Evolutionary conservation across 2,888 invertebrate genomes (phyloP).

Genomic region (Oligia fasciuncula): DNA sequence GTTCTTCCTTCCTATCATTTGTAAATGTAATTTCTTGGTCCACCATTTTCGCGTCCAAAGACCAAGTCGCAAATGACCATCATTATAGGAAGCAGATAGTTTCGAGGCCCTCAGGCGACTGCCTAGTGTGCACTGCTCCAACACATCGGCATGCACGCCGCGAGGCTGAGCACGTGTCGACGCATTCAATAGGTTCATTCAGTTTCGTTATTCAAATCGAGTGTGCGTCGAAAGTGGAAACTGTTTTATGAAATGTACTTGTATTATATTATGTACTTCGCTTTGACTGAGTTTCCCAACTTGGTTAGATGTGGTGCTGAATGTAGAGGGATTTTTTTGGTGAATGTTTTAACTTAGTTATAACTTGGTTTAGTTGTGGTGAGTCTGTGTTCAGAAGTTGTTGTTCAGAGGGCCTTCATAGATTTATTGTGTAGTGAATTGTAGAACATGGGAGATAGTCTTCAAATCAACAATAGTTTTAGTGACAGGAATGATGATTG

Average conservation of each 20-base stretch:
- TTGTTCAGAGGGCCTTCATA: not conserved
- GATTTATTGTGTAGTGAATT: not conserved
- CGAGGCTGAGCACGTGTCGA: slow-evolving; percentile 55
- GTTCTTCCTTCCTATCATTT: not conserved
- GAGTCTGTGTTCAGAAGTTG: not conserved
- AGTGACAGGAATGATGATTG: no score
- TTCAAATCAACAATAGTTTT: not conserved
- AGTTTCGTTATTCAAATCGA: slow-evolving; percentile 68
- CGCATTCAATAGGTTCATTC: slow-evolving; percentile 68
- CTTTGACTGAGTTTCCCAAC: slow-evolving; percentile 53
- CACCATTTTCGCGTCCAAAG: not conserved
- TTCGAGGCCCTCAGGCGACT: slow-evolving; percentile 11
- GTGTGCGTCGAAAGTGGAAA: slow-evolving; percentile 69
- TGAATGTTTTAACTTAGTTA: not conserved
- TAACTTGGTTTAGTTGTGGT: not conserved
- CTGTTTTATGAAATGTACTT: slow-evolving; percentile 63
- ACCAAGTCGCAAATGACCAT: not conserved
- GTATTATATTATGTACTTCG: slow-evolving; percentile 30
- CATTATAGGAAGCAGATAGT: slow-evolving; percentile 36
- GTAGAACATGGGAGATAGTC: not conserved
- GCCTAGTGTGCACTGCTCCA: slow-evolving; percentile 22
- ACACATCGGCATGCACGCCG: slow-evolving; percentile 57
- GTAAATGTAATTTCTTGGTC: not conserved
- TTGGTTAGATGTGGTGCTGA: not conserved
- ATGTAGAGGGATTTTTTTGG: not conserved